phyloP scores from a whole-genome alignment of 1,140 invertebrate genomes.

The Ladona fulva region DNA sequence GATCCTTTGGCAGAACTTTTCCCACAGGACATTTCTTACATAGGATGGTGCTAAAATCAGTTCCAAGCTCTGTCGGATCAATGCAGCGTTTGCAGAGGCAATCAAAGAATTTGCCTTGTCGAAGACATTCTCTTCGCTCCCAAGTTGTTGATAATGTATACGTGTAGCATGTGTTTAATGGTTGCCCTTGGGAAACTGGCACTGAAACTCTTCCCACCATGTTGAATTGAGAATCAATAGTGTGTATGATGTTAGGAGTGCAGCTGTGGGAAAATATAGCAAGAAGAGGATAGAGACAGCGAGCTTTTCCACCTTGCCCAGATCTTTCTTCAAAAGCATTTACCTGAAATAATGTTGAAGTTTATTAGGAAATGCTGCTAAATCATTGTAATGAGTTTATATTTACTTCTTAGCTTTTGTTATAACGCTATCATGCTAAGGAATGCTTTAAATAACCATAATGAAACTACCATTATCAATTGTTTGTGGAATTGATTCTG shows the following conservation, averaged over 20 bases:
- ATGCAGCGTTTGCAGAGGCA: constrained; percentile 54
- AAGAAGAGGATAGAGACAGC: constrained; percentile 17
- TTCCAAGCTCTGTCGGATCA: constrained; percentile 57
- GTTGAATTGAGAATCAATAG: constrained; percentile 18
- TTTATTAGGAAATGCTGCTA: constrained; percentile 25
- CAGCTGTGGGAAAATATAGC: constrained; percentile 34
- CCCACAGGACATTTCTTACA: constrained; percentile 45
- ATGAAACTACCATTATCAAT: no score
- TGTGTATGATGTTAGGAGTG: constrained; percentile 33
- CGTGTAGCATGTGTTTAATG: not conserved
- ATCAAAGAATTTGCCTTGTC: constrained; percentile 60
- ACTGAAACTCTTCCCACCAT: not conserved
- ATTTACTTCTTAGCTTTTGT: no score
- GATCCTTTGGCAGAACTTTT: constrained; percentile 30
- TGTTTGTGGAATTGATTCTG: no score
- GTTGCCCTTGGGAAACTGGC: not conserved
- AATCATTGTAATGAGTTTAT: no score
- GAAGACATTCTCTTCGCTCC: constrained; percentile 52
- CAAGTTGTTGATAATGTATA: constrained; percentile 31
- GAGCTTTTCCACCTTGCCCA: not conserved
- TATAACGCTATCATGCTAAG: no score
- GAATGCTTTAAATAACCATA: no score
- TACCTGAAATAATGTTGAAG: constrained; percentile 27
- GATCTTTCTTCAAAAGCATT: constrained; percentile 28
- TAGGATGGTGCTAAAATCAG: constrained; percentile 54